Conservation (phyloP, 1,140 invertebrate species). For the Anastrepha ludens region DNA sequence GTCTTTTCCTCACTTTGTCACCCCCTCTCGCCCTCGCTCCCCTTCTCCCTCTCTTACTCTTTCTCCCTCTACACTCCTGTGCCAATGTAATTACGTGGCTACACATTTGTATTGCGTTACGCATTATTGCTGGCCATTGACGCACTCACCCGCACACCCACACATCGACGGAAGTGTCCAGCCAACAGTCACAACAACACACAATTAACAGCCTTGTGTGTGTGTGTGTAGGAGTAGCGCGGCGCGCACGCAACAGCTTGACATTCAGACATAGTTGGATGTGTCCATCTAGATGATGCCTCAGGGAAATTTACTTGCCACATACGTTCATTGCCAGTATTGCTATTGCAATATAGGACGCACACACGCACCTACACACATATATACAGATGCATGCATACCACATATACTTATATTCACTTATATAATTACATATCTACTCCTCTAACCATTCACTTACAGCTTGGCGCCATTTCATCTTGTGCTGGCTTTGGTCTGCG, state of each 20-base stretch:
- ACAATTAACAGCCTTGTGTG: slow-evolving; percentile 16
- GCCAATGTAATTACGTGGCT: slow-evolving; percentile 41
- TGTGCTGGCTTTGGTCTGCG: not conserved
- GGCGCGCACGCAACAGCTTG: slow-evolving; percentile 50
- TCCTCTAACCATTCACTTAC: not conserved
- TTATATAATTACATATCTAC: not conserved
- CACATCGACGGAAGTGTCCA: not conserved
- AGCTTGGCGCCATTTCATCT: not conserved
- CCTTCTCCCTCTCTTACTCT: not conserved
- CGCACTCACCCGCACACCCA: not conserved
- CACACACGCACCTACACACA: not conserved
- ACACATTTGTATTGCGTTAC: slow-evolving; percentile 27
- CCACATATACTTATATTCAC: not conserved
- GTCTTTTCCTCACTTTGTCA: not conserved
- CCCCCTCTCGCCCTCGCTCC: not conserved
- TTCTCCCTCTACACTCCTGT: not conserved
- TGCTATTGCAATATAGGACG: not conserved
- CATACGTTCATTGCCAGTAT: not conserved
- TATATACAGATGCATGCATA: too few species aligned
- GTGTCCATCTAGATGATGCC: slow-evolving; percentile 12
- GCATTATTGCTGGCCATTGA: slow-evolving; percentile 36
- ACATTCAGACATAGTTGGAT: not conserved
- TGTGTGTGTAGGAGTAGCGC: slow-evolving; percentile 7
- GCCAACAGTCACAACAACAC: slow-evolving; percentile 13
- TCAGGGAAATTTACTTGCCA: slow-evolving; percentile 49